Percentiles rank a stretch among this genome's conserved stretches.
Conservation (phyloP, 2,113 vertebrate genomes). For the Oplegnathus fasciatus region DNA sequence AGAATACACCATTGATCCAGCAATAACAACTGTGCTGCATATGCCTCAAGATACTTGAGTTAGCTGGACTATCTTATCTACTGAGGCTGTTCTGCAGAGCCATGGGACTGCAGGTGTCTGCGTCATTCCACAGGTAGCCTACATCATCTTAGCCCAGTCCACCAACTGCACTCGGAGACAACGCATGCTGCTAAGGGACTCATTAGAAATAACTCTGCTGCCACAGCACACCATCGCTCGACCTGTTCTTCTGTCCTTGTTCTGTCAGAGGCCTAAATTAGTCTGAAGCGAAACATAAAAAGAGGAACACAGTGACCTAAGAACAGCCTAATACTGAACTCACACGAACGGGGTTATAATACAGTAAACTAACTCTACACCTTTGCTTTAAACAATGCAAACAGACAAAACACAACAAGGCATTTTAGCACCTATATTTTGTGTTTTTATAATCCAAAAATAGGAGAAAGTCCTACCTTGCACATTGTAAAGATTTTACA, state of each 20-base stretch:
- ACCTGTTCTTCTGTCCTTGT: constrained; percentile 35
- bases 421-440: not conserved
- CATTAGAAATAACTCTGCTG: constrained; percentile 45
- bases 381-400: not conserved
- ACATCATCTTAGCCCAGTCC: constrained; percentile 24
- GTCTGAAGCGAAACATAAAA: constrained; percentile 15
- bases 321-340: not conserved
- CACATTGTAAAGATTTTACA: not conserved
- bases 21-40: not conserved
- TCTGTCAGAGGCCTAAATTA: constrained; percentile 31
- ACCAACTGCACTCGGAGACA: constrained; percentile 50
- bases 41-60: not conserved
- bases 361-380: not conserved
- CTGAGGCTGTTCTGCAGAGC: constrained; percentile 4
- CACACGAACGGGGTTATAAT: not conserved
- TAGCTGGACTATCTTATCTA: not conserved
- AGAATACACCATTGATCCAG: not conserved
- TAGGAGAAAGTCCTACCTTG: not conserved
- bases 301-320: not conserved
- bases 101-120: constrained; percentile 53
- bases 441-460: not conserved
- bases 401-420: not conserved
- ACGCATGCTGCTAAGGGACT: constrained; percentile 52
- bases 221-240: constrained; percentile 8
- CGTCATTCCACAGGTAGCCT: constrained; percentile 44